Percentiles rank a stretch among this genome's conserved stretches.
Conservation (phyloP, 2,113 vertebrate genomes). For the Dipodomys spectabilis region DNA sequence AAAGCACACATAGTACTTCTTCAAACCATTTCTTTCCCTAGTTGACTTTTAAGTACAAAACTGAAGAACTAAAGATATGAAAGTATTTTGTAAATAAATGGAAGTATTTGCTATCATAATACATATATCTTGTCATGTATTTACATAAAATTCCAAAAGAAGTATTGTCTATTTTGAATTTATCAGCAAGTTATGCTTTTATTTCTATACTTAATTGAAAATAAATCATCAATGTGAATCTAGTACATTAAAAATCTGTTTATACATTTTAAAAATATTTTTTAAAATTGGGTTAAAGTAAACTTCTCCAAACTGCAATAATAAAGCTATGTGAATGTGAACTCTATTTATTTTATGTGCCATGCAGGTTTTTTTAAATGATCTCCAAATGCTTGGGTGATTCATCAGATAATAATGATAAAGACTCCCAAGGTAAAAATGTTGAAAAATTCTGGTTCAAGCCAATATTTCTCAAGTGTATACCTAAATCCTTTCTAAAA, state of each 20-base stretch:
- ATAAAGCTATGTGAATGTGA: neutral
- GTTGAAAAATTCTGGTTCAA: conserved; percentile 32
- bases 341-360: neutral
- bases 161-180: conserved; percentile 22
- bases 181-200: conserved; percentile 19
- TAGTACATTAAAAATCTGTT: neutral
- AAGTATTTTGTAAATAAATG: conserved; percentile 17
- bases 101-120: conserved; percentile 29
- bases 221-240: neutral
- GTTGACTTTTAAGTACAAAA: conserved; percentile 55
- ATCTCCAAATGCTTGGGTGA: neutral
- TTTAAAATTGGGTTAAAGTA: neutral
- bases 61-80: conserved; percentile 24
- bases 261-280: conserved; percentile 38
- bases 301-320: neutral
- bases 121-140: neutral
- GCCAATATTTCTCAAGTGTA: conserved; percentile 33
- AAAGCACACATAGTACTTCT: conserved; percentile 8
- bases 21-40: neutral
- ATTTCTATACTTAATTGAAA: neutral
- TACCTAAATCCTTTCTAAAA: neutral
- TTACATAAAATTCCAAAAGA: conserved; percentile 30
- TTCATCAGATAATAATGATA: neutral
- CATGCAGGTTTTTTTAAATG: neutral
- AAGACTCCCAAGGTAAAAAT: neutral